These are phyloP conservation scores for Rhabdornis inornatus DNA, from an alignment of 2,113 vertebrate genomes.

Conservation along the genomic window DNA sequence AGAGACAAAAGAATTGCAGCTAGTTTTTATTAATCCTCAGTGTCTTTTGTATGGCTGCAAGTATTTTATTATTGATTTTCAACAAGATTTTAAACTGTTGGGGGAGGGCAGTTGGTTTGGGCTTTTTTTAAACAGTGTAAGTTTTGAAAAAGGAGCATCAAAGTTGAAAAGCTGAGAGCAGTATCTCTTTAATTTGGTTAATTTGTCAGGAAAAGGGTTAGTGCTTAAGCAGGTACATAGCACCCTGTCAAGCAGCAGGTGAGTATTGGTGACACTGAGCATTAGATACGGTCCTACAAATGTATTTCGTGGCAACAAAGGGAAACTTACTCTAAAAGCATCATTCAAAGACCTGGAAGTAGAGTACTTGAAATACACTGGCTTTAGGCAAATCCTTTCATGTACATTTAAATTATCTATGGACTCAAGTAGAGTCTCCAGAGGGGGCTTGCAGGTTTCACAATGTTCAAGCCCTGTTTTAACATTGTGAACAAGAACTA, in stretches of 20 bases:
- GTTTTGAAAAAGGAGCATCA: not conserved
- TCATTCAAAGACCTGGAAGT: not conserved
- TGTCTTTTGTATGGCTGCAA: not conserved
- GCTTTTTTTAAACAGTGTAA: not conserved
- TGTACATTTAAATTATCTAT: constrained; percentile 61
- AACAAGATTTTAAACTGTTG: not conserved
- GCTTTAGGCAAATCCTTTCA: constrained; percentile 37
- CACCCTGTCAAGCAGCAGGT: not conserved
- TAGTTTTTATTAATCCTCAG: not conserved
- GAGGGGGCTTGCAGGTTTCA: not conserved
- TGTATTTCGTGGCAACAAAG: not conserved
- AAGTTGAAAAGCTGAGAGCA: not conserved
- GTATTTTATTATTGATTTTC: not conserved
- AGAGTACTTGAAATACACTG: not conserved
- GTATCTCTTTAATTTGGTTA: not conserved
- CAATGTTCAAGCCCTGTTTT: constrained; percentile 3
- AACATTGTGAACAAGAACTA: constrained; percentile 4
- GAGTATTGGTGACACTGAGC: not conserved
- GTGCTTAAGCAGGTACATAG: not conserved
- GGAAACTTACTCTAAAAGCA: not conserved
- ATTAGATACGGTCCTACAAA: not conserved
- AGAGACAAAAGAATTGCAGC: not conserved
- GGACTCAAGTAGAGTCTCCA: constrained; percentile 18
- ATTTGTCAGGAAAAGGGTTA: not conserved
- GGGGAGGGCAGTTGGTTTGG: not conserved